These are phyloP conservation scores for Xerus inauris DNA, from an alignment of 2,113 vertebrate genomes.

Conservation along the genomic window DNA sequence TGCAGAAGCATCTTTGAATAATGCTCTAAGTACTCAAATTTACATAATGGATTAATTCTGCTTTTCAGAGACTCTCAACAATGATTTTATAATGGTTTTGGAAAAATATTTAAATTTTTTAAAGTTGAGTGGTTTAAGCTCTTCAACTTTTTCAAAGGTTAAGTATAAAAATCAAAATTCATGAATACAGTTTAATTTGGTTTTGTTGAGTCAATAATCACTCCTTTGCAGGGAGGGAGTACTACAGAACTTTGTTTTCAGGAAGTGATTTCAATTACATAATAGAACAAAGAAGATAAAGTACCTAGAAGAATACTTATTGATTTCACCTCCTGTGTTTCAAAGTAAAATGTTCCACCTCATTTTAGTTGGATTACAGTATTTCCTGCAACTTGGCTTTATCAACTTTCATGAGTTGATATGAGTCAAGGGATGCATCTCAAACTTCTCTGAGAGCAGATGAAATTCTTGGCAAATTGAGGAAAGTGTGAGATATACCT, in stretches of 20 bases:
- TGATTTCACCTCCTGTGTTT: neutral
- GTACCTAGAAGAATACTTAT: neutral
- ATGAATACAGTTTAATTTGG: neutral
- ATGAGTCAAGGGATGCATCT: neutral
- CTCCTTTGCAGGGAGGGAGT: neutral
- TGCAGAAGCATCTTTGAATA: neutral
- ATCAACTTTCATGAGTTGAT: no score
- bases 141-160: slow-evolving; percentile 4
- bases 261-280: neutral
- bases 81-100: neutral
- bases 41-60: slow-evolving; percentile 20
- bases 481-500: neutral
- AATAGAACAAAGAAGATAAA: neutral
- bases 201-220: neutral
- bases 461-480: neutral
- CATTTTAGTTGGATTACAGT: neutral
- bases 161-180: slow-evolving; percentile 11
- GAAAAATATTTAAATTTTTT: slow-evolving; percentile 16
- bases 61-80: slow-evolving; percentile 15
- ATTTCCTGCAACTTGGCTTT: neutral
- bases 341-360: neutral
- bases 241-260: neutral
- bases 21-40: neutral
- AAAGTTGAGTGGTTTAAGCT: neutral
- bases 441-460: neutral